Percentiles rank a stretch among this genome's conserved stretches.
These are phyloP conservation scores for Pseudomyrmex flavicornis DNA, from an alignment of 1,140 invertebrate genomes.

Conservation along the genomic window DNA sequence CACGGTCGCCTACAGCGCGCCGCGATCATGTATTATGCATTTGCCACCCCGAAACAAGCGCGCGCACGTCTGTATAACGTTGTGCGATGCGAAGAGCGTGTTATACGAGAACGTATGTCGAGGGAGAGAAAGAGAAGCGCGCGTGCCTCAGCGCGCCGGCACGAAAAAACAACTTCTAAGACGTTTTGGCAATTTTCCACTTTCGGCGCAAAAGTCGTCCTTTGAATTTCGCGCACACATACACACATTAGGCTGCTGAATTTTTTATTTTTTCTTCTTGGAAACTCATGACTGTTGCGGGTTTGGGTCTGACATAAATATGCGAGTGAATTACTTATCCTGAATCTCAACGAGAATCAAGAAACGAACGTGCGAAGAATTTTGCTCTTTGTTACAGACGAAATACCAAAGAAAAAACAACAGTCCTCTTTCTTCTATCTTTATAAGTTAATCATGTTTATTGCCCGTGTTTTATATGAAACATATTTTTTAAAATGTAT, in stretches of 20 bases:
- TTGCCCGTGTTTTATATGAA: neutral
- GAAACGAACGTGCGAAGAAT: slow-evolving; percentile 5
- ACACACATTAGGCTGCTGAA: slow-evolving; percentile 22
- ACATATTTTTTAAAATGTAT: neutral
- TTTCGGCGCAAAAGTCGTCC: slow-evolving; percentile 33
- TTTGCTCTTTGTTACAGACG: neutral
- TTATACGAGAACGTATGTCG: slow-evolving; percentile 14
- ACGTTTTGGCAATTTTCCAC: slow-evolving; percentile 50
- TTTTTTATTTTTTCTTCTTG: slow-evolving; percentile 29
- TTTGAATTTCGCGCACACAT: slow-evolving; percentile 28
- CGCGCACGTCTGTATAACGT: slow-evolving; percentile 7
- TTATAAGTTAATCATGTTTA: neutral
- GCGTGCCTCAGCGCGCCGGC: slow-evolving; percentile 17
- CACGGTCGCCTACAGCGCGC: slow-evolving; percentile 71
- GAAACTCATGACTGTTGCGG: slow-evolving; percentile 5
- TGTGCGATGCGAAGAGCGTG: slow-evolving; percentile 21
- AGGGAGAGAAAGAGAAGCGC: neutral
- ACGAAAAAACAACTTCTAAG: slow-evolving; percentile 3
- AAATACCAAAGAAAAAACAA: neutral
- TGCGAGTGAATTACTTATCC: slow-evolving; percentile 47
- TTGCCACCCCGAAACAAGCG: slow-evolving; percentile 66
- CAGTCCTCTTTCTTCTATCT: neutral
- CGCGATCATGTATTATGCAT: slow-evolving; percentile 74
- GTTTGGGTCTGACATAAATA: slow-evolving; percentile 35
- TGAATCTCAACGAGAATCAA: neutral